These are phyloP conservation scores for Nasonovia ribisnigri DNA, from an alignment of 2,888 invertebrate genomes.

Conservation along the genomic window DNA sequence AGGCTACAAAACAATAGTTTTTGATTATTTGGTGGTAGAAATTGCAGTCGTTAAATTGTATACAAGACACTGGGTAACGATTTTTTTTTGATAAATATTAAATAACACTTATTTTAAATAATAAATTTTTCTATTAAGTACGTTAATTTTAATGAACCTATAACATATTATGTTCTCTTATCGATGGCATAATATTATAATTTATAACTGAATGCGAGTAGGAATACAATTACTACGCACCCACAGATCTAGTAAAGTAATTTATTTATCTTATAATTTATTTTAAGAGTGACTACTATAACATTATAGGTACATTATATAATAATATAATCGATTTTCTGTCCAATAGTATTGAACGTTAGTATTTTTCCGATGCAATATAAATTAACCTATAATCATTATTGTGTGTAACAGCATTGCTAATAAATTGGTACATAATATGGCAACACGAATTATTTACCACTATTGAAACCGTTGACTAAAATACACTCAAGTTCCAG, in stretches of 20 bases:
- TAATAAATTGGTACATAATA: neutral
- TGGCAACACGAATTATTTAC: neutral
- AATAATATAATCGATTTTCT: neutral
- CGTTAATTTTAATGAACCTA: neutral
- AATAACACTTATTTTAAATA: neutral
- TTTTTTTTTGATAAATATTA: neutral
- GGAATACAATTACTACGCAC: neutral
- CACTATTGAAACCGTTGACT: neutral
- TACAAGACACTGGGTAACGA: neutral
- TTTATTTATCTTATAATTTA: neutral
- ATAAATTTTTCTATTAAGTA: neutral
- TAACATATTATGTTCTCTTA: neutral
- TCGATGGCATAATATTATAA: neutral
- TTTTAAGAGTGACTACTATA: neutral
- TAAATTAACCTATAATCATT: neutral
- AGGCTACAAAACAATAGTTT: neutral
- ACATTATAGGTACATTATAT: neutral
- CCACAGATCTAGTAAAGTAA: neutral
- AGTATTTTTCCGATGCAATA: neutral
- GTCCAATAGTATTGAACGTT: neutral
- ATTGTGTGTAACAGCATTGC: neutral
- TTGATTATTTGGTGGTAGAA: neutral
- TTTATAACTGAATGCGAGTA: neutral
- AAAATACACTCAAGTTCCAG: neutral
- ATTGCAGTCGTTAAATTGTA: neutral